These are phyloP conservation scores for Entomobrya proxima DNA, from an alignment of 2,888 invertebrate species.

Conservation along the genomic window DNA sequence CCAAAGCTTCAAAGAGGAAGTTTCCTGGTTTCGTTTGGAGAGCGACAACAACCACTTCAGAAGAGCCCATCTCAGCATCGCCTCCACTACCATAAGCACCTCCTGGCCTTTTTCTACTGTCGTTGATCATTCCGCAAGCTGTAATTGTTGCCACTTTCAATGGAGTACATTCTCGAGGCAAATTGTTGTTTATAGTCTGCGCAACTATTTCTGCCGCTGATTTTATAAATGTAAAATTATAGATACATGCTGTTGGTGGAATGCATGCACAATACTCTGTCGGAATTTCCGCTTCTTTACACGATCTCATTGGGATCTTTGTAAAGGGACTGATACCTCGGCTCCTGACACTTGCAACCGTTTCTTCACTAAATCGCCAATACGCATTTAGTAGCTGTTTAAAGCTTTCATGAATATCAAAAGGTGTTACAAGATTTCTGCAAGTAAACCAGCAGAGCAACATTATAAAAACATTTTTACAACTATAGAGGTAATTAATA, in stretches of 20 bases:
- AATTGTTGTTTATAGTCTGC: conserved; percentile 55
- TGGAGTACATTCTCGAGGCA: conserved; percentile 60
- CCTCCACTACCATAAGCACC: not conserved
- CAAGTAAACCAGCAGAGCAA: not conserved
- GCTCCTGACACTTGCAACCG: not conserved
- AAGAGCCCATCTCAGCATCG: not conserved
- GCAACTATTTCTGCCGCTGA: conserved; percentile 56
- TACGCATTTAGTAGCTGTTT: conserved; percentile 55
- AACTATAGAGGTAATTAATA: not conserved
- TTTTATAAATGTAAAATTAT: conserved; percentile 40
- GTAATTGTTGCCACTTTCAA: conserved; percentile 43
- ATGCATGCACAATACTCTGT: conserved; percentile 66
- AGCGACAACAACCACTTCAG: conserved; percentile 52
- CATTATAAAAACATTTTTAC: not conserved
- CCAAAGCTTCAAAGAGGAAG: conserved; percentile 71
- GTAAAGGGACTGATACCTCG: conserved; percentile 54
- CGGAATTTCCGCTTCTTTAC: conserved; percentile 65
- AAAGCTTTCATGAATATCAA: conserved; percentile 68
- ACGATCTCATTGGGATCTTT: conserved; percentile 55
- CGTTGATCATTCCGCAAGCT: conserved; percentile 57
- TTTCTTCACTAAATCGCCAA: not conserved
- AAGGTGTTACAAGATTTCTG: conserved; percentile 67
- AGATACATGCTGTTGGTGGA: conserved; percentile 58
- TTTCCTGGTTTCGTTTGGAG: conserved; percentile 65
- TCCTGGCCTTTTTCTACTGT: not conserved